These are phyloP conservation scores for Zaprionus lineosus DNA, from an alignment of 2,888 invertebrate species.

Conservation along the genomic window DNA sequence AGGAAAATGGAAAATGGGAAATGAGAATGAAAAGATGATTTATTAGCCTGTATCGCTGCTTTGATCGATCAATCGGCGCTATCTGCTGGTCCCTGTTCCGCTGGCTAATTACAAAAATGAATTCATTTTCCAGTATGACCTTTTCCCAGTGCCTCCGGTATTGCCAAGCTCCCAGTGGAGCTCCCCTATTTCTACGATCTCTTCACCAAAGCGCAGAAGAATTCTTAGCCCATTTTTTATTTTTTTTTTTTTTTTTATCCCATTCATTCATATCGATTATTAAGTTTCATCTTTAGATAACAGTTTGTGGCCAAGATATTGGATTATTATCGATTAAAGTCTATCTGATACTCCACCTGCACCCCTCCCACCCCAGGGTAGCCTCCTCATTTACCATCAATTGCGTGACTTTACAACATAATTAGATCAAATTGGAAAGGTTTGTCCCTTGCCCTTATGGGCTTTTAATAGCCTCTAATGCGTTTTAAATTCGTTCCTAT, in stretches of 20 bases:
- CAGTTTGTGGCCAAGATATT: constrained; percentile 18
- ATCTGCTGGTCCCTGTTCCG: constrained; percentile 51
- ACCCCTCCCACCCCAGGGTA: neutral
- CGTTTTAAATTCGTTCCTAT: constrained; percentile 56
- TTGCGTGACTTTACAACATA: constrained; percentile 69
- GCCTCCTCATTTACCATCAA: neutral
- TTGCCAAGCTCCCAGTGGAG: neutral
- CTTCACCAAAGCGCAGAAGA: constrained; percentile 10
- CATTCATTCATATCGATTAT: constrained; percentile 46
- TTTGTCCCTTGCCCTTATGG: constrained; percentile 33
- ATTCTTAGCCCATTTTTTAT: no score
- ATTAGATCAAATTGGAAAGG: constrained; percentile 34
- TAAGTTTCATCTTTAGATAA: constrained; percentile 34
- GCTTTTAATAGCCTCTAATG: constrained; percentile 67
- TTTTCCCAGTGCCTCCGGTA: constrained; percentile 15
- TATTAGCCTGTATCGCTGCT: constrained; percentile 59
- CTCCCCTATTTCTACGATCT: constrained; percentile 13
- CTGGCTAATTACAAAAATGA: constrained; percentile 56
- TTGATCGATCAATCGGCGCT: constrained; percentile 78
- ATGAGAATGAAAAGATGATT: constrained; percentile 67
- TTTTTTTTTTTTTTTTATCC: constrained; percentile 21
- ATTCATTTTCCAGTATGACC: constrained; percentile 40
- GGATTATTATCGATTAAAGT: no score
- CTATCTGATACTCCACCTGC: no score
- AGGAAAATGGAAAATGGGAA: constrained; percentile 37